Conservation (phyloP, 1,140 invertebrate species). For the Drosophila suzukii region DNA sequence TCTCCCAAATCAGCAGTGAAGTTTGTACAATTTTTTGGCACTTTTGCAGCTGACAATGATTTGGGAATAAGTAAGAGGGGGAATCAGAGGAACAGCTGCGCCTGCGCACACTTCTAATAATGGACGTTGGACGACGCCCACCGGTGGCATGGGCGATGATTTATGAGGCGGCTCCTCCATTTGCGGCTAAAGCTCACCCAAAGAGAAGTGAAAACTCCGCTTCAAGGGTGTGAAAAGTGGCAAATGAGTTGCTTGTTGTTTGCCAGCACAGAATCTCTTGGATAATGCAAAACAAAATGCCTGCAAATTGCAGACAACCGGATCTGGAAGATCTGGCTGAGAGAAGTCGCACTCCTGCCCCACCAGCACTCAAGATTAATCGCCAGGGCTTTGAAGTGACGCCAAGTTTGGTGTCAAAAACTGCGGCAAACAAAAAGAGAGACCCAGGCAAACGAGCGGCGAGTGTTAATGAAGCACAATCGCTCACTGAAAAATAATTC, state of each 20-base stretch:
- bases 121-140: slow-evolving; percentile 74
- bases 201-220: slow-evolving; percentile 30
- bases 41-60: slow-evolving; percentile 67
- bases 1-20: slow-evolving; percentile 39
- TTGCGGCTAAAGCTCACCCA: slow-evolving; percentile 31
- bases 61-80: slow-evolving; percentile 37
- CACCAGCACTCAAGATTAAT: slow-evolving; percentile 58
- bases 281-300: slow-evolving; percentile 55
- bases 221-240: slow-evolving; percentile 63
- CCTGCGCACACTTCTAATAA: slow-evolving; percentile 72
- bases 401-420: slow-evolving; percentile 56
- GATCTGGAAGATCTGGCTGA: slow-evolving; percentile 31
- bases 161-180: slow-evolving; percentile 70
- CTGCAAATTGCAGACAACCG: slow-evolving; percentile 61
- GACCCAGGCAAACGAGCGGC: slow-evolving; percentile 16
- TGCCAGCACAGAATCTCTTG: slow-evolving; percentile 46
- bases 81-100: slow-evolving; percentile 3
- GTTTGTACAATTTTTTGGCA: slow-evolving; percentile 39
- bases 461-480: slow-evolving; percentile 67
- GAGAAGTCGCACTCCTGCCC: neutral
- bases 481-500: slow-evolving; percentile 13
- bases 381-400: slow-evolving; percentile 60
- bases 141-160: slow-evolving; percentile 64
- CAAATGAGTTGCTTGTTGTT: slow-evolving; percentile 52
- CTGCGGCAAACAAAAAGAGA: slow-evolving; percentile 48